Evolutionary conservation across 2,797 vertebrate genomes (phyloP).

Genomic region (Tapirus indicus): DNA sequence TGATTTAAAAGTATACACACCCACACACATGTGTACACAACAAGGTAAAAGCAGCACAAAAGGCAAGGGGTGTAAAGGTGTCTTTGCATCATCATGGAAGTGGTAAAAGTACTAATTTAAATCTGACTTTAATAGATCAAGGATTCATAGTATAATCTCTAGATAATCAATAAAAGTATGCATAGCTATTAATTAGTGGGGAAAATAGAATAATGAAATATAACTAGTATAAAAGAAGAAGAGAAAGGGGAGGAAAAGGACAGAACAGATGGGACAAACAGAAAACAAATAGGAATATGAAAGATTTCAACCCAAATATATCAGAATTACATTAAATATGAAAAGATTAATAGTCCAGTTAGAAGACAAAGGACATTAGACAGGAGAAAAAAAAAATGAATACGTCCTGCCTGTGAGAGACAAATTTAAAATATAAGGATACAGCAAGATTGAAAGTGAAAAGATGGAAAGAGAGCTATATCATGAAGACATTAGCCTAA

Average conservation of each 20-base stretch:
- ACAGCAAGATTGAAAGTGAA: neutral
- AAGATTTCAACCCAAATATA: neutral
- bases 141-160: neutral
- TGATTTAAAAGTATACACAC: neutral
- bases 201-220: neutral
- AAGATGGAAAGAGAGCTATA: neutral
- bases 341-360: neutral
- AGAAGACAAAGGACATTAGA: neutral
- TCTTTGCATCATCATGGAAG: too few relatives aligned
- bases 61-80: neutral
- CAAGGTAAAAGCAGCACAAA: neutral
- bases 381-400: neutral
- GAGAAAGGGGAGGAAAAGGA: neutral
- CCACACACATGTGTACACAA: neutral
- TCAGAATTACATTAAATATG: neutral
- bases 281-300: neutral
- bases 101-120: neutral
- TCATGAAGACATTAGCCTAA: neutral
- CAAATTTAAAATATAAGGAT: neutral
- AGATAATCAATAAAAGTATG: neutral
- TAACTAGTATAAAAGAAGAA: neutral
- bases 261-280: neutral
- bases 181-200: neutral
- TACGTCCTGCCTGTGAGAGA: neutral
- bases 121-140: neutral